Evolutionary conservation across 2,888 invertebrate genomes (phyloP), one percentile per base, ranked within the genome.

Genomic region (Drosophila seclusa): DNA sequence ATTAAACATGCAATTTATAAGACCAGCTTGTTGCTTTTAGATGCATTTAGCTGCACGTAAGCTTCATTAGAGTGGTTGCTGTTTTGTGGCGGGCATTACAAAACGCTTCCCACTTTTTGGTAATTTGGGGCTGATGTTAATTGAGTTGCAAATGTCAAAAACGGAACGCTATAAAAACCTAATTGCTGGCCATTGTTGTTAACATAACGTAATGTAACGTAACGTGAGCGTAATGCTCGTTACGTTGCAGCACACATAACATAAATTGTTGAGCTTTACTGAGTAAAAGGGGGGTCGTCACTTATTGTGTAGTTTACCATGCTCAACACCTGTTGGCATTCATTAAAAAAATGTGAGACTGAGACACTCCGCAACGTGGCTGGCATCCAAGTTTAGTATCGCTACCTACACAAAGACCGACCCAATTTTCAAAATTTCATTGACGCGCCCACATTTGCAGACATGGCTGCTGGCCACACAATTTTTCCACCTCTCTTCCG

Each of bases 141-240:
- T 86, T 86, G 87, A 86, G 89, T 80, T 86, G 89, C 87, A 80
- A 89, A 82, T 87, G 87, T 79, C 66, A 57, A 27, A 69, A 70
- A 65, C 59, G 76, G 78, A 73, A 70, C 68, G 75, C 66, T 73
- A 82, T 84, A 78, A 84, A 80, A 87, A 80, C 63, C 76, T 86
- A 89, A 89, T 89, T 87, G 82, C 84, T 61, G 72, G 60, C 58
- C 73, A 74, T 73, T 75, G 62, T 68, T 75, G 74, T 83, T 70
- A 70, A 76, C 83, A 78, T 86, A 69, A 78, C 68, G 76, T 67
- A 66, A 69, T 68, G 77, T 77, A 67, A 78, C 69, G 74, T 72
- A 68, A 65, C 27, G 55, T 55, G n/a, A 69, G 69, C 67, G 38
- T 68, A 71, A 64, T 48, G 68, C 70, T 67, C 75, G 54, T 88